Base-by-base conservation (phyloP, 2,888 invertebrate species). In the Noctua fimbriata region DNA sequence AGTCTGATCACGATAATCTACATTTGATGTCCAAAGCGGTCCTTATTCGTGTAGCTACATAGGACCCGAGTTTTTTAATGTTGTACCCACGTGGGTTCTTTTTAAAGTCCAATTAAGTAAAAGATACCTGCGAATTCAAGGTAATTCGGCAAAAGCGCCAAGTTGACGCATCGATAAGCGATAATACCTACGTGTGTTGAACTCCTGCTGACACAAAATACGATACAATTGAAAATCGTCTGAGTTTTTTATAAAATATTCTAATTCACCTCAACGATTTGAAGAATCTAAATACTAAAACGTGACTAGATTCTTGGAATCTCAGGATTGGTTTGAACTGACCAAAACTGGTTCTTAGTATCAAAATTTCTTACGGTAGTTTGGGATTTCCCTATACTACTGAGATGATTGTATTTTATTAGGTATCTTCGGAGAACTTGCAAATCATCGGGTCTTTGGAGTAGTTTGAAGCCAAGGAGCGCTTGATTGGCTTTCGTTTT, bases 311-410 rank as follows among this genome's bases (percentile, higher is more conserved):
- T 69, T 79, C 21, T 69, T 28, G 70, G 63, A 60, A 69, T 60
- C 28, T 55, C 18, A 36, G 18, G 0, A n/a, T 16, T 69, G 67
- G 0, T 69, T 78, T 58, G 12, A 44, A 78, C 32, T 74, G 21
- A 47, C 52, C 16, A 32, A 74, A 86, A 72, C 67, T 69, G 41
- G 74, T 86, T 79, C 47, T 75, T 71, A 36, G 16, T 60, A 52
- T 72, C 32, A 24, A 73, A 52, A 76, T 32, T 24, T 41, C n/a
- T 60, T 69, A 49, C 85, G 55, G 85, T 72, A 58, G 63, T 65
- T 63, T 73, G 41, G 80, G 73, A 18, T 69, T 84, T 79, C 81
- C 85, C 41, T 72, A 69, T 14, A 47, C 60, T 52, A 58, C 3
- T 63, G 24, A 12, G 55, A 47, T 55, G 36, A 81, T 47, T 82